Evolutionary conservation across 2,113 vertebrate genomes (phyloP), one percentile per base, ranked within the genome.

Genomic region (Pomatostomus ruficeps): DNA sequence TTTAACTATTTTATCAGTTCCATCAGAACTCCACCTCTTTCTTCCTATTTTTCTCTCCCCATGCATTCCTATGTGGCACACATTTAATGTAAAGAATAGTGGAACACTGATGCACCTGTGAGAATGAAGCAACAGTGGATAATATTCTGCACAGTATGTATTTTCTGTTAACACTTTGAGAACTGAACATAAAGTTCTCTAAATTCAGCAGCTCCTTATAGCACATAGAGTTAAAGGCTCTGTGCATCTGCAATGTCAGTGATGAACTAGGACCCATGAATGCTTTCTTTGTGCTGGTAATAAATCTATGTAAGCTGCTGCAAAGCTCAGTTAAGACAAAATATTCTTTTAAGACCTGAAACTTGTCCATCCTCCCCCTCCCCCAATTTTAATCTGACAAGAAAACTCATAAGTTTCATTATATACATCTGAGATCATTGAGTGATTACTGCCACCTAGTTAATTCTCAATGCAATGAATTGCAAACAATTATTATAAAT

Each of bases 401-500:
- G 43, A 89, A 94, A 87, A 54, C 6, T 54, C 42, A 1, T 70
- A 76, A 66, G 6, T 40, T 77, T 90, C 70, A 80, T 55, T 21
- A 85, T 76, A 25, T 57, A 42, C 2, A 20, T 83, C 43, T 73
- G 31, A 80, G 67, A 91, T 90, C 65, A 42, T 2, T 65, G 83
- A 75, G 91, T 85, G 83, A 90, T 96, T 97, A 91, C 84, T 95
- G 95, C 85, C 65, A 89, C 54, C 92, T 97, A 89, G 89, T 93
- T 93, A 71, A 76, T 73, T 81, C 68, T 79, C 35, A 38, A 33
- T 58, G 90, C 61, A 95, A 90, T 65, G 43, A 79, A 57, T 89
- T 92, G 66, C 36, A 63, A 29, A 42, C 26, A 90, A 43, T 59
- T 40, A 75, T 31, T 33, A 82, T 61, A 84, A 92, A 75, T 15